Conservation (phyloP, 1,140 invertebrate genomes). For the Neomicropteryx cornuta region DNA sequence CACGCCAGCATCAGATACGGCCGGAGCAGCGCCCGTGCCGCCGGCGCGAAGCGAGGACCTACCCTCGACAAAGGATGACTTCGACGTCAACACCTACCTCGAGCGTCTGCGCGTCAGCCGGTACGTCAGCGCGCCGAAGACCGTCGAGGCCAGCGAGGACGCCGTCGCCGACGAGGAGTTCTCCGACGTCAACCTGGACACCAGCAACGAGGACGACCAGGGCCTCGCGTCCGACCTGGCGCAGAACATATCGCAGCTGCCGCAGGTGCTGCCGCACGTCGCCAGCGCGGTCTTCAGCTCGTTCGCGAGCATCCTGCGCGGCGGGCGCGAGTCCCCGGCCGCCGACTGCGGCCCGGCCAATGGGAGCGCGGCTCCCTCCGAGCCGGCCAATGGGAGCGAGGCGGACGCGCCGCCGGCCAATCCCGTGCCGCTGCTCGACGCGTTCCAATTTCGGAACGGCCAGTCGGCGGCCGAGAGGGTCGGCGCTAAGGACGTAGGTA, state of each 20-base stretch:
- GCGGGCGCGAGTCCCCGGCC: too few species aligned
- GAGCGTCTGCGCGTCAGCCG: conserved; percentile 31
- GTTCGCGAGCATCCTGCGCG: conserved; percentile 39
- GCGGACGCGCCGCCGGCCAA: neutral
- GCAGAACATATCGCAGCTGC: conserved; percentile 43
- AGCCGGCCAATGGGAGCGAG: conserved; percentile 5
- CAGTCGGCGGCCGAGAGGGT: too few species aligned
- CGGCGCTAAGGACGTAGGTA: neutral
- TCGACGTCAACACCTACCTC: conserved; percentile 37
- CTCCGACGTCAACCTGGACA: conserved; percentile 28
- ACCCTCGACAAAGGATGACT: conserved; percentile 28
- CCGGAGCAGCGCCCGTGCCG: too few species aligned
- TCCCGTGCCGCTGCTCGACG: conserved; percentile 8
- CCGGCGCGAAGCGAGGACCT: too few species aligned
- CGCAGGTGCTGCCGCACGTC: conserved; percentile 38
- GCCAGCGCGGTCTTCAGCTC: conserved; percentile 46
- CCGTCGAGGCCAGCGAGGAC: conserved; percentile 21
- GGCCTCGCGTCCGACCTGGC: conserved; percentile 41
- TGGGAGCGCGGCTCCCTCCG: too few species aligned
- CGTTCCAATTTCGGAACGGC: neutral
- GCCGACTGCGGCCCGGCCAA: too few species aligned
- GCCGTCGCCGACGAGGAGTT: conserved; percentile 19
- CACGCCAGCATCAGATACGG: too few species aligned
- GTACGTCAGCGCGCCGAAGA: conserved; percentile 28
- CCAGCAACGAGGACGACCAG: conserved; percentile 32